phyloP scores from a whole-genome alignment of 2,888 invertebrate species.

The Pediacus dermestoides region DNA sequence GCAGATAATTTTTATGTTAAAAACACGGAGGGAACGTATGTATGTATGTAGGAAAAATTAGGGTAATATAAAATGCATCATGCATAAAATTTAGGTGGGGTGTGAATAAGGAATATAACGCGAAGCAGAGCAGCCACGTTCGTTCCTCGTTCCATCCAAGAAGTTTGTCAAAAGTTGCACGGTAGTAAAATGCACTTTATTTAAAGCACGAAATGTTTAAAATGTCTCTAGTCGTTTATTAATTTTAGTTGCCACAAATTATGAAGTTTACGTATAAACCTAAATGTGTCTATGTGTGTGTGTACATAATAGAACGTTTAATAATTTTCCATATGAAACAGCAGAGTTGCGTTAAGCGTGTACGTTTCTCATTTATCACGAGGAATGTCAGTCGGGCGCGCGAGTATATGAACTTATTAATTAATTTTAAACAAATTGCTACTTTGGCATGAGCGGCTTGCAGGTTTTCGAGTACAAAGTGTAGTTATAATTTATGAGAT shows the following conservation, averaged over 20 bases:
- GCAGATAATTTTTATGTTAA: too few relatives aligned
- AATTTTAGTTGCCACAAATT: slow-evolving; percentile 27
- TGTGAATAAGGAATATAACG: background rate
- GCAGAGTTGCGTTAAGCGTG: slow-evolving; percentile 34
- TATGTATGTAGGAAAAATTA: too few relatives aligned
- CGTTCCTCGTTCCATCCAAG: background rate
- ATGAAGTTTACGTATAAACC: slow-evolving; percentile 20
- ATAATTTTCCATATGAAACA: slow-evolving; percentile 37
- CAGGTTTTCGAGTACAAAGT: slow-evolving; percentile 34
- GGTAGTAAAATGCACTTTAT: slow-evolving; percentile 17
- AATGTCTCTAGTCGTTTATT: slow-evolving; percentile 21
- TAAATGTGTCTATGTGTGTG: slow-evolving; percentile 13
- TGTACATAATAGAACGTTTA: slow-evolving; percentile 28
- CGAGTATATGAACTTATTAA: slow-evolving; percentile 42
- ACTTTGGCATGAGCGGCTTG: slow-evolving; percentile 36
- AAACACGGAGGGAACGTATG: too few relatives aligned
- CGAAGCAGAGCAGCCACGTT: background rate
- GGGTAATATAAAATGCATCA: background rate
- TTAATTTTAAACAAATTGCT: slow-evolving; percentile 44
- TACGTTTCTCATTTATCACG: slow-evolving; percentile 40
- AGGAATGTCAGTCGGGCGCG: slow-evolving; percentile 31
- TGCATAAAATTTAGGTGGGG: background rate
- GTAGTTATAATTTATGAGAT: slow-evolving; percentile 38
- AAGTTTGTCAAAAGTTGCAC: slow-evolving; percentile 9
- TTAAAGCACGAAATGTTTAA: slow-evolving; percentile 17